Evolutionary conservation across 2,113 vertebrate species (phyloP).

Genomic region (Menura novaehollandiae): DNA sequence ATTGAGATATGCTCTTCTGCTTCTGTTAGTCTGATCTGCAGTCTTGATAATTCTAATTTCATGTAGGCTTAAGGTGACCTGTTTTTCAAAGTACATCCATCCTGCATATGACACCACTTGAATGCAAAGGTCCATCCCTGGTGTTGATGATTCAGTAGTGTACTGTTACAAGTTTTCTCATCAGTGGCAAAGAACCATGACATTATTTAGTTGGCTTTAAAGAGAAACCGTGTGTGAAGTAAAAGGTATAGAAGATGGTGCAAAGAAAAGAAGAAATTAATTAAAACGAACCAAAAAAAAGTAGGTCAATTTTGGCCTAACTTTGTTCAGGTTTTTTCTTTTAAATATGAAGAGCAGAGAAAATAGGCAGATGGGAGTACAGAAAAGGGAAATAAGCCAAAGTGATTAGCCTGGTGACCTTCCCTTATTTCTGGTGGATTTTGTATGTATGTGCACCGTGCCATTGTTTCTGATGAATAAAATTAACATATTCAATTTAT

Average conservation of each 20-base stretch:
- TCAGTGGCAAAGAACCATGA: background rate
- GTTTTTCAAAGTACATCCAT: background rate
- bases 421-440: conserved; percentile 46
- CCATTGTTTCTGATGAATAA: conserved; percentile 59
- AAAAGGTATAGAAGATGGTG: background rate
- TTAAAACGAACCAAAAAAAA: background rate
- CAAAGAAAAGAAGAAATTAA: conserved; percentile 10
- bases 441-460: conserved; percentile 40
- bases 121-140: background rate
- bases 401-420: conserved; percentile 46
- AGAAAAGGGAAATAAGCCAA: conserved; percentile 52
- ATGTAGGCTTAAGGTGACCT: background rate
- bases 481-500: conserved; percentile 61
- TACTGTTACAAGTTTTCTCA: background rate
- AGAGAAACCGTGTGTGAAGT: background rate
- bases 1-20: background rate
- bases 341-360: background rate
- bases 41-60: background rate
- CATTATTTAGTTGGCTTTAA: background rate
- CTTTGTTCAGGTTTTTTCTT: background rate
- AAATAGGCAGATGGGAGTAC: conserved; percentile 37
- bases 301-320: background rate
- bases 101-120: background rate
- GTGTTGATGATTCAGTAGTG: background rate
- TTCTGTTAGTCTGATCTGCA: background rate